Evolutionary conservation across 2,113 vertebrate genomes (phyloP), one percentile per base, ranked within the genome.

Genomic region (Columbina picui): DNA sequence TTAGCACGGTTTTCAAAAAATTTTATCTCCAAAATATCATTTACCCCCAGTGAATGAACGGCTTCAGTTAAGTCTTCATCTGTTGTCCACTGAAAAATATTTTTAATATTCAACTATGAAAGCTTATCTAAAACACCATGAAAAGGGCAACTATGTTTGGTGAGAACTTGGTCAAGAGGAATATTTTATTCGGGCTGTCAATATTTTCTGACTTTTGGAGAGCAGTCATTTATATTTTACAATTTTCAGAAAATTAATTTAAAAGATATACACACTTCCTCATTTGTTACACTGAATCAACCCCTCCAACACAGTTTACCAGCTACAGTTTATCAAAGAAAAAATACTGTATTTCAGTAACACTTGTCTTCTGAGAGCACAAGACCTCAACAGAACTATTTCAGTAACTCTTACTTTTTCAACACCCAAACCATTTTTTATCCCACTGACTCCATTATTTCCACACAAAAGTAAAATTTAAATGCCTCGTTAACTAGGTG

Each of bases 1-100:
- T 99, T 99, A 96, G 99, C 99, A 92, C 99, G 97, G 97, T 99
- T 99, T 98, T 99, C 99, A 98, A 99, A 99, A 97, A 99, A 99
- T 96, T 99, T 99, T 93, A 99, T 99, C 98, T 99, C 99, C 96
- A 99, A 98, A 97, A 99, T 98, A 97, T 99, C 99, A 97, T 98
- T 98, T 94, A 99, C 99, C 93, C 99, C 99, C 96, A 99, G 97
- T 50, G 99, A 99, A 92, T 99, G 99, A 95, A 99, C 99, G 79
- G 99, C 99, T 97, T 99, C 99, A 71, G 99, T 99, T 96, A 99
- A 98, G 96, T 99, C 99, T 97, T 99, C 99, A 98, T 99, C 99
- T 96, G 99, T 99, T 63, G 99, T 99, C 99, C 99, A 99, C 99
- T 99, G 98, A 60, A 98, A 97, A 95, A 97, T 41, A 98, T 88